A percentile compares a stretch with the other conserved stretches of the same genome.
These are phyloP conservation scores for Monochamus saltuarius DNA, from an alignment of 1,140 invertebrate species.

Conservation along the genomic window DNA sequence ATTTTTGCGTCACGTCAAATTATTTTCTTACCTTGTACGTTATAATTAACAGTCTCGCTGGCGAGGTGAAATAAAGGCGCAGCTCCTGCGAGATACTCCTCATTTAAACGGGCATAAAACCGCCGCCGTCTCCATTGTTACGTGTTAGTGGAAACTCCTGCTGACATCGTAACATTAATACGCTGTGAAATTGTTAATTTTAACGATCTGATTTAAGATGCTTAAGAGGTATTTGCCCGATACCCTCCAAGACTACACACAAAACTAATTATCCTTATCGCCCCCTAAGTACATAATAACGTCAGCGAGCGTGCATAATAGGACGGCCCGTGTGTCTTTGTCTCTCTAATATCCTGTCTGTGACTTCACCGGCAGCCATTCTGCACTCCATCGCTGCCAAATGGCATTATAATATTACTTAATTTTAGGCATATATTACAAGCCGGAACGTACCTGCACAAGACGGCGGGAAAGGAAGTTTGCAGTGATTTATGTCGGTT, in stretches of 20 bases:
- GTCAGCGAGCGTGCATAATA: constrained; percentile 32
- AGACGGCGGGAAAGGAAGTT: too few species aligned
- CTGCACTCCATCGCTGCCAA: constrained; percentile 1
- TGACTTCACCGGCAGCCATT: neutral
- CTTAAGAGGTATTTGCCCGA: constrained; percentile 39
- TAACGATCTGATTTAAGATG: constrained; percentile 34
- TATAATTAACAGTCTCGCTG: too few species aligned
- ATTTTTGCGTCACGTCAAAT: too few species aligned
- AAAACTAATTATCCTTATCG: constrained; percentile 42
- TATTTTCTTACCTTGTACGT: too few species aligned
- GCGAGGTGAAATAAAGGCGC: too few species aligned
- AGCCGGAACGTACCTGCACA: too few species aligned
- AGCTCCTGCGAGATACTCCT: too few species aligned
- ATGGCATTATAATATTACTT: constrained; percentile 9
- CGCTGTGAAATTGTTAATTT: constrained; percentile 42
- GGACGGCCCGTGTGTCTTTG: constrained; percentile 32
- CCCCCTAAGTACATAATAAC: constrained; percentile 38
- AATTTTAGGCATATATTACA: constrained; percentile 1
- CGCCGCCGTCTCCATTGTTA: constrained; percentile 1
- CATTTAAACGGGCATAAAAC: too few species aligned
- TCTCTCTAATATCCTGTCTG: constrained; percentile 32
- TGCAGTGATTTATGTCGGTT: too few species aligned
- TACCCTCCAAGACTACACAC: constrained; percentile 33
- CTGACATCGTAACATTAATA: constrained; percentile 24
- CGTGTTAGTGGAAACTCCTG: neutral